A percentile compares a stretch with the other conserved stretches of the same genome.
Conservation (phyloP, 2,888 invertebrate species). For the Agrotis segetum region DNA sequence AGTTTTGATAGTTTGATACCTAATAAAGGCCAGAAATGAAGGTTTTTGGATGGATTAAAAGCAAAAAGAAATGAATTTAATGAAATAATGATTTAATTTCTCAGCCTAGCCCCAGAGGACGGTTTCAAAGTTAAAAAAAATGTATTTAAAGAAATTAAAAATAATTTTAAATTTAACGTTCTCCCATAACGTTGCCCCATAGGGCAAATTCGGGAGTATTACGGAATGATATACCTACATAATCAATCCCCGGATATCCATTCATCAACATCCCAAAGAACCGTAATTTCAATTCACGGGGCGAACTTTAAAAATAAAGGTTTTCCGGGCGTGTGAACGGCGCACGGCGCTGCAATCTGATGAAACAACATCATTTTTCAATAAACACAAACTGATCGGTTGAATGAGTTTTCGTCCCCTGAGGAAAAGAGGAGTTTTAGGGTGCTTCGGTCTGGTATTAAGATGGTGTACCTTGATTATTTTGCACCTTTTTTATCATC, state of each 20-base stretch:
- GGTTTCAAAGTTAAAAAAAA: no score
- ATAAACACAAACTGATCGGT: conserved; percentile 40
- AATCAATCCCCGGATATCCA: conserved; percentile 40
- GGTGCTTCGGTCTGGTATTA: background rate
- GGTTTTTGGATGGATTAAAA: no score
- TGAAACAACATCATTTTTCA: conserved; percentile 56
- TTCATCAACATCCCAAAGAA: conserved; percentile 38
- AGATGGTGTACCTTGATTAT: background rate
- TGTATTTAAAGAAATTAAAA: no score
- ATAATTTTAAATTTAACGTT: conserved; percentile 3
- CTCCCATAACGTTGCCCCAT: background rate
- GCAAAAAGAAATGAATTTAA: no score
- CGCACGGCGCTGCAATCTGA: conserved; percentile 28
- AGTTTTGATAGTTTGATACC: no score
- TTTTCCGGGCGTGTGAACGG: conserved; percentile 41
- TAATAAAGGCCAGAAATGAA: no score
- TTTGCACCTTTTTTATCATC: background rate
- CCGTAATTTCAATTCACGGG: conserved; percentile 59
- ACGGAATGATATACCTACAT: conserved; percentile 24
- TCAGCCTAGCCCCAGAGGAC: no score
- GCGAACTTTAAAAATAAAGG: conserved; percentile 59
- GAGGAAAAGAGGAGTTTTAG: background rate
- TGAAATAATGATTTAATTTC: no score
- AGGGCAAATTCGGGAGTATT: conserved; percentile 2
- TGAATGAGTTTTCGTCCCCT: conserved; percentile 18